Evolutionary conservation across 2,888 invertebrate species (phyloP).

Genomic region (Pyralis farinalis): DNA sequence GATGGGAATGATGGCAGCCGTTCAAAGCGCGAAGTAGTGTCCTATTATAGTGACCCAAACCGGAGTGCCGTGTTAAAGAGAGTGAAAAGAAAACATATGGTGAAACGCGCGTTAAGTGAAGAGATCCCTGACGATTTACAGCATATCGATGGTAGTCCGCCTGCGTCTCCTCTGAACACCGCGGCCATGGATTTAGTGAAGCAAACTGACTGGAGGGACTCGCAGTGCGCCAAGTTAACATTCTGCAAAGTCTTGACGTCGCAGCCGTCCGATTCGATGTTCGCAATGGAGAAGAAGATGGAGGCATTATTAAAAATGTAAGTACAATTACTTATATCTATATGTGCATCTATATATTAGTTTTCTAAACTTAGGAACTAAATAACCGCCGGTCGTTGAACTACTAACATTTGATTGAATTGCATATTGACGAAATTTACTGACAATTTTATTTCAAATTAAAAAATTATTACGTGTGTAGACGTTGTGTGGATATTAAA

Average conservation of each 20-base stretch:
- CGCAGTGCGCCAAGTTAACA: conserved; percentile 88
- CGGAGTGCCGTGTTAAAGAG: conserved; percentile 37
- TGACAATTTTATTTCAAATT: too few species aligned
- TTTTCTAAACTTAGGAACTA: too few species aligned
- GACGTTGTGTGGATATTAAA: too few species aligned
- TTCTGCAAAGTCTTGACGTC: conserved; percentile 88
- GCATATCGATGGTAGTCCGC: conserved; percentile 44
- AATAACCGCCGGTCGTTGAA: too few species aligned
- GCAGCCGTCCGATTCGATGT: conserved; percentile 85
- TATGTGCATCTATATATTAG: too few species aligned
- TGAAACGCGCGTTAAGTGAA: conserved; percentile 52
- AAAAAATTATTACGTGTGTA: too few species aligned
- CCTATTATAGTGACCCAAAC: conserved; percentile 41
- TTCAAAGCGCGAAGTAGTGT: conserved; percentile 52
- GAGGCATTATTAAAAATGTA: conserved; percentile 86
- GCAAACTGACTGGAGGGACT: conserved; percentile 86
- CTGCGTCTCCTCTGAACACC: conserved; percentile 51
- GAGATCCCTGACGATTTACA: conserved; percentile 70
- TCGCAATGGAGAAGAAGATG: conserved; percentile 91
- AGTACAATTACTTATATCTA: conserved; percentile 77
- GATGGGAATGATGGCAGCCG: conserved; percentile 48
- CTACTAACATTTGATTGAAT: too few species aligned
- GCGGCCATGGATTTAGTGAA: conserved; percentile 70
- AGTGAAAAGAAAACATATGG: conserved; percentile 44
- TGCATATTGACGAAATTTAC: too few species aligned